Percentiles rank a stretch among this genome's conserved stretches.
Conservation (phyloP, 2,888 invertebrate species). For the Mantis religiosa region DNA sequence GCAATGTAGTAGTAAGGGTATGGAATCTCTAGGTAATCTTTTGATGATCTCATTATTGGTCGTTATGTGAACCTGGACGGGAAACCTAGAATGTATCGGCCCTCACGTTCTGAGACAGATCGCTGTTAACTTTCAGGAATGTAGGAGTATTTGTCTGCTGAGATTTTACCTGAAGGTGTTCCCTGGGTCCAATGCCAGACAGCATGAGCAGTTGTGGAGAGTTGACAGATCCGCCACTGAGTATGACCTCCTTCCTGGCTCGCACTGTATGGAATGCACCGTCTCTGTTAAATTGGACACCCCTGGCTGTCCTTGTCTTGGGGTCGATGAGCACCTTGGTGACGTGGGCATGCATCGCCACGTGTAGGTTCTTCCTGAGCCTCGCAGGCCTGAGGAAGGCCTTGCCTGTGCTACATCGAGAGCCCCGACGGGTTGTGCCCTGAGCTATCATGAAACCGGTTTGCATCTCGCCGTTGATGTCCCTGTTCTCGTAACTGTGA, state of each 20-base stretch:
- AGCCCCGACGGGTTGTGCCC: constrained; percentile 57
- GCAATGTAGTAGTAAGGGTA: too few species aligned
- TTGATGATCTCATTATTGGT: too few species aligned
- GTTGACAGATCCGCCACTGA: constrained; percentile 88
- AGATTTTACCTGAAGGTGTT: constrained; percentile 41
- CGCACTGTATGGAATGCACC: constrained; percentile 67
- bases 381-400: constrained; percentile 80
- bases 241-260: constrained; percentile 80
- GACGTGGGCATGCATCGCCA: constrained; percentile 77
- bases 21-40: too few species aligned
- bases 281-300: constrained; percentile 75
- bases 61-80: too few species aligned
- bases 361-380: constrained; percentile 75
- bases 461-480: constrained; percentile 78
- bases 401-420: constrained; percentile 84
- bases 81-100: too few species aligned
- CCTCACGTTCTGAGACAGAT: too few species aligned
- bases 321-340: constrained; percentile 62
- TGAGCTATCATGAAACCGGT: constrained; percentile 85
- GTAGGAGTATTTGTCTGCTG: too few species aligned
- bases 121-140: too few species aligned
- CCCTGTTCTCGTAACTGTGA: constrained; percentile 65
- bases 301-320: constrained; percentile 70
- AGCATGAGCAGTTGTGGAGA: constrained; percentile 92
- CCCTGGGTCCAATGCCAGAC: constrained; percentile 79